These are phyloP conservation scores for Mustelus asterias DNA, from an alignment of 2,113 vertebrate genomes.

Conservation along the genomic window DNA sequence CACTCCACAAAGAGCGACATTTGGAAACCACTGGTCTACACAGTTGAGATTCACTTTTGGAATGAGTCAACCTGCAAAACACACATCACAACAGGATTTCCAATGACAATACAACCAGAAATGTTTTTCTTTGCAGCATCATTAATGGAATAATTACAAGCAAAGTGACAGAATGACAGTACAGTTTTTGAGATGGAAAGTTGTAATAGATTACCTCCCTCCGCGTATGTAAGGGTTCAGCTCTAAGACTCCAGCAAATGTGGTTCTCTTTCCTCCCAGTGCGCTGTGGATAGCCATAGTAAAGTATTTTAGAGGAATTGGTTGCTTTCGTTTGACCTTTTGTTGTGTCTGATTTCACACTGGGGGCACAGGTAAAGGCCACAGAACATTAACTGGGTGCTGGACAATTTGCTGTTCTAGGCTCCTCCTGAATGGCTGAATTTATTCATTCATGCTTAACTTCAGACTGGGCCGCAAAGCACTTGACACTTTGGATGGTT, in stretches of 20 bases:
- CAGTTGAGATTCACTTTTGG: not conserved
- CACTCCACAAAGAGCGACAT: not conserved
- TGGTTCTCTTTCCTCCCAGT: conserved; percentile 37
- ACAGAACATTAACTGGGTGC: conserved; percentile 1
- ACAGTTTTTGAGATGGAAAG: conserved; percentile 33
- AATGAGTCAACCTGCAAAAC: not conserved
- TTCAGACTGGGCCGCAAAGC: not conserved
- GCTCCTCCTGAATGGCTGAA: not conserved
- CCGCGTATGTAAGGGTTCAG: conserved; percentile 37
- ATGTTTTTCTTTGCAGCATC: conserved; percentile 26
- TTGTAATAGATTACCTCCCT: conserved; percentile 38
- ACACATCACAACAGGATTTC: not conserved
- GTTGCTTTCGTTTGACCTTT: conserved; percentile 12
- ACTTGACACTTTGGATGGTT: not conserved
- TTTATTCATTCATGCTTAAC: not conserved
- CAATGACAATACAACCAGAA: not conserved
- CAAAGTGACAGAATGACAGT: conserved; percentile 36
- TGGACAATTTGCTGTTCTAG: not conserved
- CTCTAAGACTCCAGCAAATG: conserved; percentile 38
- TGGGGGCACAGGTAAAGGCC: conserved; percentile 15
- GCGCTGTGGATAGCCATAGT: conserved; percentile 37
- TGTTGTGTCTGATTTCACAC: conserved; percentile 2
- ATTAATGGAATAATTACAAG: conserved; percentile 31
- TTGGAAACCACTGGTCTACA: conserved; percentile 32
- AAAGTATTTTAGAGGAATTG: conserved; percentile 27